These are phyloP conservation scores for Eclectus roratus DNA, from an alignment of 2,113 vertebrate genomes.

Conservation along the genomic window DNA sequence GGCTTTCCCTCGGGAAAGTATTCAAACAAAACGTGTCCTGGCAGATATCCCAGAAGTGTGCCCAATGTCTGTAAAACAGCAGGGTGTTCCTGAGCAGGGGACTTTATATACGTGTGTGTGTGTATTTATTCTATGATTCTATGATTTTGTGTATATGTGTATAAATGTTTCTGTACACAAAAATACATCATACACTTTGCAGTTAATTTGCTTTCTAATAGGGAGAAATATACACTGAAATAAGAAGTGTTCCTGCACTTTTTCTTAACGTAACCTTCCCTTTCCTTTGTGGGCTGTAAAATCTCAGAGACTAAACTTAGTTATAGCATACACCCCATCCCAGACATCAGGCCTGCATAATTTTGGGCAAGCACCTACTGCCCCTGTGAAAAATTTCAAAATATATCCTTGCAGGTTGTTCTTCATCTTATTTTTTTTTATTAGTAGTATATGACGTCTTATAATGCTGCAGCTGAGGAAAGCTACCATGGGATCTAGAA, in stretches of 20 bases:
- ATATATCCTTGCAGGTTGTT: background rate
- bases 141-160: background rate
- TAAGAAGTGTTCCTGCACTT: background rate
- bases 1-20: background rate
- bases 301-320: background rate
- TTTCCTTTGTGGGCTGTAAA: background rate
- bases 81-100: background rate
- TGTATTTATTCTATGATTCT: background rate
- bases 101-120: accelerated
- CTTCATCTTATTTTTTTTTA: background rate
- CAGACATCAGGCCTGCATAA: background rate
- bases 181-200: background rate
- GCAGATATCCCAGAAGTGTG: background rate
- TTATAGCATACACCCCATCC: background rate
- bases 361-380: background rate
- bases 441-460: background rate
- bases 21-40: background rate
- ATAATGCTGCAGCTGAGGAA: background rate
- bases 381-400: background rate
- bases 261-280: background rate
- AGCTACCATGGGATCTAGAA: background rate
- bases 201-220: background rate
- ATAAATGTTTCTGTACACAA: background rate
- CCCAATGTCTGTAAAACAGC: background rate
- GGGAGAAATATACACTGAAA: background rate